phyloP scores from a whole-genome alignment of 2,888 invertebrate genomes.

The Exephanes ischioxanthus region DNA sequence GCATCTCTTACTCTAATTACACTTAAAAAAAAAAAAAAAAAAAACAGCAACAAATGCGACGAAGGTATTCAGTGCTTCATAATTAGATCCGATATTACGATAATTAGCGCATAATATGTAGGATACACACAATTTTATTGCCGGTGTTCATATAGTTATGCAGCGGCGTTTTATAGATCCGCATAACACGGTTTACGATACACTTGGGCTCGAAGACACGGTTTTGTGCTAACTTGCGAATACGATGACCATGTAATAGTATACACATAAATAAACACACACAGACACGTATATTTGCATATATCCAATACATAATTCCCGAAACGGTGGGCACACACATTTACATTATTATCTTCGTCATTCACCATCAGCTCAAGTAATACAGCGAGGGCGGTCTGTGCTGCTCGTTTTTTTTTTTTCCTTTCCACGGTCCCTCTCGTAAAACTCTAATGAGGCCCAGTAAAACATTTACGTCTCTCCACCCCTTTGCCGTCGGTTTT shows the following conservation, averaged over 20 bases:
- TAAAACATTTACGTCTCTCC: conserved; percentile 65
- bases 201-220: conserved; percentile 20
- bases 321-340: conserved; percentile 46
- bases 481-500: conserved; percentile 36
- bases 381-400: conserved; percentile 53
- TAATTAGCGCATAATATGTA: conserved; percentile 77
- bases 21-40: too few relatives aligned
- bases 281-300: not conserved
- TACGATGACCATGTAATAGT: conserved; percentile 38
- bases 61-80: conserved; percentile 67
- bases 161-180: conserved; percentile 68
- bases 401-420: conserved; percentile 17
- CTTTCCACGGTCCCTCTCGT: conserved; percentile 46
- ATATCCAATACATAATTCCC: conserved; percentile 27
- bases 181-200: conserved; percentile 68
- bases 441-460: conserved; percentile 71
- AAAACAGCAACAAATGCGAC: not conserved
- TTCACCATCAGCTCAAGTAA: conserved; percentile 63
- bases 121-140: conserved; percentile 69
- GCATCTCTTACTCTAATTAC: too few relatives aligned
- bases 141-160: conserved; percentile 53
- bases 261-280: not conserved
- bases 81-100: conserved; percentile 76
- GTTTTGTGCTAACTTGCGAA: conserved; percentile 44
- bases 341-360: conserved; percentile 66